Percentiles rank a stretch among this genome's conserved stretches.
phyloP scores from a whole-genome alignment of 92 coral and sea anemone species.

The Phenganax marumi region DNA sequence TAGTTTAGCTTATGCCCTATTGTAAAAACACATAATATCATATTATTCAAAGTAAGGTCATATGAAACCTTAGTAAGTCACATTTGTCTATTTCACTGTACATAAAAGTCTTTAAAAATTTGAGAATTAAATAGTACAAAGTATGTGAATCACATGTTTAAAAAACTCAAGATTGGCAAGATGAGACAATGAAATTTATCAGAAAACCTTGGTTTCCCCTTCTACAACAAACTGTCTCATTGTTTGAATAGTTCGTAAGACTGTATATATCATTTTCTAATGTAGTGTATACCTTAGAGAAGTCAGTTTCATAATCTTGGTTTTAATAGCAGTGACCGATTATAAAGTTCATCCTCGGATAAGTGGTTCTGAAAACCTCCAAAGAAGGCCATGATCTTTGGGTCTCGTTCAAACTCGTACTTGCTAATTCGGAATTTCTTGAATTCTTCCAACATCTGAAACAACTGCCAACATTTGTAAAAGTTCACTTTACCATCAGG shows the following conservation, averaged over 20 bases:
- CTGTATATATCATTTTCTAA: neutral
- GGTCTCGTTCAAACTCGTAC: constrained; percentile 89
- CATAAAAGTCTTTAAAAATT: constrained; percentile 16
- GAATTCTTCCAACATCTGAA: constrained; percentile 87
- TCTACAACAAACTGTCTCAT: neutral
- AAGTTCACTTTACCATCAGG: constrained; percentile 99
- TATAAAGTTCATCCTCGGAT: constrained; percentile 91
- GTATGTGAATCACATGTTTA: neutral
- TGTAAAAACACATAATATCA: constrained; percentile 1
- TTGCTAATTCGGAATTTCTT: constrained; percentile 77
- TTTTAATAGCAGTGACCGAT: constrained; percentile 75
- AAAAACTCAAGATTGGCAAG: neutral
- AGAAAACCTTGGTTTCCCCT: neutral
- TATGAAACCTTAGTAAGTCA: neutral
- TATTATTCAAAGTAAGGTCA: constrained; percentile 7
- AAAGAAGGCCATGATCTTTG: constrained; percentile 73
- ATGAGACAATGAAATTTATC: neutral
- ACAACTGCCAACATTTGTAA: constrained; percentile 96
- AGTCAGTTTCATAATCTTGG: constrained; percentile 57
- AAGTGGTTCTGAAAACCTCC: constrained; percentile 84
- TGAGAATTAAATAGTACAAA: constrained; percentile 19
- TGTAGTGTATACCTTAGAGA: neutral
- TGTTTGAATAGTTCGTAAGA: neutral
- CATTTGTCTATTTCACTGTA: constrained; percentile 1
- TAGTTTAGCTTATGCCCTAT: neutral